Percentiles rank a stretch among this genome's conserved stretches.
phyloP scores from a whole-genome alignment of 2,113 vertebrate species.

The Desmodus rotundus region DNA sequence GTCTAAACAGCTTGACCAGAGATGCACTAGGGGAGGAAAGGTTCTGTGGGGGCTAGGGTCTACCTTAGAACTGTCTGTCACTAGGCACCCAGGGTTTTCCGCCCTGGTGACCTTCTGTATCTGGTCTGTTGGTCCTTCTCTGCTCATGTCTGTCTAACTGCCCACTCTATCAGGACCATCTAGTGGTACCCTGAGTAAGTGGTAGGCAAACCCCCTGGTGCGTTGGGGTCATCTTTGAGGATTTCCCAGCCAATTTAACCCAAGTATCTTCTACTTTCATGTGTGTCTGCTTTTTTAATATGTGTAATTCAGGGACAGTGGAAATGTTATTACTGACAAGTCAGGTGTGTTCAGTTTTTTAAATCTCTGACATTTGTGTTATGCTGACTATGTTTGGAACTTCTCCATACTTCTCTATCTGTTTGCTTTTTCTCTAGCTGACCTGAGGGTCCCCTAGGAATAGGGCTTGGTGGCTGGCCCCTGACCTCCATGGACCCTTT shows the following conservation, averaged over 20 bases:
- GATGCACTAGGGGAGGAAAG: background rate
- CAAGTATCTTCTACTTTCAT: background rate
- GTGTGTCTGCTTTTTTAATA: background rate
- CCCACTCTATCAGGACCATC: background rate
- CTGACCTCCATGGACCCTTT: background rate
- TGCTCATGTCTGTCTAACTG: background rate
- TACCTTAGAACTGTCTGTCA: background rate
- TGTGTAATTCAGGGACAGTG: background rate
- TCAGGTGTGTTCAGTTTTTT: background rate
- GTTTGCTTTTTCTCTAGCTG: background rate
- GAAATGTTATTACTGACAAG: background rate
- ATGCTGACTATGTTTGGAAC: background rate
- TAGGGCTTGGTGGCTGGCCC: background rate
- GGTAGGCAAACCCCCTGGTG: background rate
- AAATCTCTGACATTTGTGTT: background rate
- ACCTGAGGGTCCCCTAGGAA: accelerated
- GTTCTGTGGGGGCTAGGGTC: background rate
- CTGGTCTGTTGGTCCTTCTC: background rate
- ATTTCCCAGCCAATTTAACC: background rate
- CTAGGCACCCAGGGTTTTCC: background rate
- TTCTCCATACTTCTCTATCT: background rate
- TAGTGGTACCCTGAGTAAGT: background rate
- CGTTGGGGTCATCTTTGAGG: background rate
- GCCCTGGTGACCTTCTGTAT: background rate
- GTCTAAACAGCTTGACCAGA: background rate